Conservation (phyloP, 1,140 invertebrate genomes). For the Drosophila pseudoananassae region DNA sequence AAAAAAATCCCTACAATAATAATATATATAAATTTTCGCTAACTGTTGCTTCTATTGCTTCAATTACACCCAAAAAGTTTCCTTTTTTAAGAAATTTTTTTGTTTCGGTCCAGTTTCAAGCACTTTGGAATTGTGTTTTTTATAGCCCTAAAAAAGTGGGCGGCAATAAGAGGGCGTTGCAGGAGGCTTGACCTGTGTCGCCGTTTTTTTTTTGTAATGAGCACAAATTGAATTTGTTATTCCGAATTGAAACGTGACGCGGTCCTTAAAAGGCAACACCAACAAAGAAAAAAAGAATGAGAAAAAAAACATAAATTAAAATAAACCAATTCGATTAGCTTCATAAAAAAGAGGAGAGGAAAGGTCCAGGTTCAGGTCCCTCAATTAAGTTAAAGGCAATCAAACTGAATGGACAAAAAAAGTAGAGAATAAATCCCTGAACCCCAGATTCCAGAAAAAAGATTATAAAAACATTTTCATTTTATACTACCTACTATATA, state of each 20-base stretch:
- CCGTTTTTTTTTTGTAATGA: conserved; percentile 37
- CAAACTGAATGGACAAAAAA: neutral
- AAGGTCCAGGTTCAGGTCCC: neutral
- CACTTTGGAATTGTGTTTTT: conserved; percentile 22
- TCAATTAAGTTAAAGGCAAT: conserved; percentile 23
- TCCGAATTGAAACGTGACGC: conserved; percentile 35
- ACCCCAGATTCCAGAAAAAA: neutral
- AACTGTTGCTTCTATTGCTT: neutral
- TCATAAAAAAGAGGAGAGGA: neutral
- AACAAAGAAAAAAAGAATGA: neutral
- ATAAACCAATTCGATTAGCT: conserved; percentile 55
- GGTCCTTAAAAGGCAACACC: neutral
- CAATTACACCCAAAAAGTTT: neutral
- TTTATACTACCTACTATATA: too few relatives aligned
- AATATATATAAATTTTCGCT: neutral
- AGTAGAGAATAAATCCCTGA: neutral
- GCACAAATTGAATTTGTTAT: conserved; percentile 45
- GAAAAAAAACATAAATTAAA: conserved; percentile 50
- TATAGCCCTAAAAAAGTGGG: conserved; percentile 16
- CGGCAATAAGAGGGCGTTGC: neutral
- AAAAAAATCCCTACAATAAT: neutral
- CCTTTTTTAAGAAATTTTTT: neutral
- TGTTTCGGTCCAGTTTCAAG: conserved; percentile 4
- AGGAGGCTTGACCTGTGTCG: conserved; percentile 17
- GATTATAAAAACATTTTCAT: neutral